Conservation (phyloP, 2,113 vertebrate genomes). For the Dissostichus mawsoni region DNA sequence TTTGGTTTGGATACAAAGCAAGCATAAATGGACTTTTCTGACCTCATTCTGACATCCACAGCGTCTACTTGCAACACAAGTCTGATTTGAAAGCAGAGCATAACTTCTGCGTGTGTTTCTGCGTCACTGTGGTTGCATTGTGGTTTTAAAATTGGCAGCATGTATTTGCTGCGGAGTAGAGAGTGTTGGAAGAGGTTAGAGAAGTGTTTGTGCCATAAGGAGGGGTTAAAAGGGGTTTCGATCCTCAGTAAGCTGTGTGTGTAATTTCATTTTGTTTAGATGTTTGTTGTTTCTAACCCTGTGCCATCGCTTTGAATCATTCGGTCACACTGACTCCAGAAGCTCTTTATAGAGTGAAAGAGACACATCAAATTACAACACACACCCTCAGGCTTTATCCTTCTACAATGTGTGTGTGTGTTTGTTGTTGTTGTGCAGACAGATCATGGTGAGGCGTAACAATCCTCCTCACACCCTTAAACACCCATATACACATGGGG, state of each 20-base stretch:
- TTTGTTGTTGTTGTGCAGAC: neutral
- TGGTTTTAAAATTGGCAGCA: slow-evolving; percentile 30
- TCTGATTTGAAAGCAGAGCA: slow-evolving; percentile 17
- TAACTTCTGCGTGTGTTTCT: neutral
- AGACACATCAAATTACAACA: slow-evolving; percentile 43
- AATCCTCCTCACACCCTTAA: no score
- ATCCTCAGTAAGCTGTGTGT: neutral
- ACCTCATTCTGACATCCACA: slow-evolving; percentile 47
- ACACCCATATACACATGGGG: no score
- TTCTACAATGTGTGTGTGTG: neutral
- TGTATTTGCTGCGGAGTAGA: slow-evolving; percentile 9
- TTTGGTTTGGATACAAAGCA: slow-evolving; percentile 34
- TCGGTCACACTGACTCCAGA: slow-evolving; percentile 53
- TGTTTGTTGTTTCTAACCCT: slow-evolving; percentile 37
- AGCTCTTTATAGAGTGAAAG: slow-evolving; percentile 40
- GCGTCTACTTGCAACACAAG: neutral
- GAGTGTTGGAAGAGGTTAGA: neutral
- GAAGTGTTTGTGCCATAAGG: slow-evolving; percentile 3
- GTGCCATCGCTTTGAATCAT: slow-evolving; percentile 40
- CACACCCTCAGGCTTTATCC: slow-evolving; percentile 27
- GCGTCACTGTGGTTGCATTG: slow-evolving; percentile 21
- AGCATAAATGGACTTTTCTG: neutral
- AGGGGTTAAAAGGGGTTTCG: neutral
- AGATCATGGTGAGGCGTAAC: neutral
- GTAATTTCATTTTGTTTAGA: slow-evolving; percentile 43